Base-by-base conservation (phyloP, 2,888 invertebrate species). In the Philhelius pedissequus region DNA sequence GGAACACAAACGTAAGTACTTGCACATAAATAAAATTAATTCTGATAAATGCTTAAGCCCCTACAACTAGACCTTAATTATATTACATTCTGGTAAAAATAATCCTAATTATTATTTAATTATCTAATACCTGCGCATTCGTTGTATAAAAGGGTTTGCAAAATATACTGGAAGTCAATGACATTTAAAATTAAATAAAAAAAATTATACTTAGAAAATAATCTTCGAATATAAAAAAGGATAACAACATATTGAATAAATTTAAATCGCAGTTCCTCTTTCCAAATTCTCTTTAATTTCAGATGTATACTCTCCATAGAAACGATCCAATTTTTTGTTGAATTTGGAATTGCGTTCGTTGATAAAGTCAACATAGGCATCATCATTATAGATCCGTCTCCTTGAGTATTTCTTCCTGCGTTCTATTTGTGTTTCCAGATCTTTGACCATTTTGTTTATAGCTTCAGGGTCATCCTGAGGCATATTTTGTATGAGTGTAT, bases 281-380 rank as follows among this genome's bases (percentile, higher is more conserved):
- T 99, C 99, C 92, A 99, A 93, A 93, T 99, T 99, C 91, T 99
- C 98, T 92, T 99, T 99, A 87, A 99, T 99, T 92, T 99, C 99
- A 4, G 97, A 95, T 0, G 99, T 99, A 90, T 99, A 98, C 89
- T 98, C 96, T 56, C 99, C 99, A 91, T 99, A 99, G 90, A 96
- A 97, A 70, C 99, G 94, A 89, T 99, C 99, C 91, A 99, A 92
- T 92, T 99, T 99, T 92, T 98, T 97, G 92, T 99, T 99, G 93
- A 99, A 99, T 89, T 97, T 98, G 88, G 97, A 97, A 92, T 99
- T 99, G 88, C 98, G 95, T 91, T 99, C 99, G 91, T 99, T 99
- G 90, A 99, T 99, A 91, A 98, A 99, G 92, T 99, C 99, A 91
- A 99, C 98, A 90, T 99, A 99, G 0, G 98, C 98, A 92, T 99